Evolutionary conservation across 2,113 vertebrate species (phyloP).

Genomic region (Percopsis transmontana): DNA sequence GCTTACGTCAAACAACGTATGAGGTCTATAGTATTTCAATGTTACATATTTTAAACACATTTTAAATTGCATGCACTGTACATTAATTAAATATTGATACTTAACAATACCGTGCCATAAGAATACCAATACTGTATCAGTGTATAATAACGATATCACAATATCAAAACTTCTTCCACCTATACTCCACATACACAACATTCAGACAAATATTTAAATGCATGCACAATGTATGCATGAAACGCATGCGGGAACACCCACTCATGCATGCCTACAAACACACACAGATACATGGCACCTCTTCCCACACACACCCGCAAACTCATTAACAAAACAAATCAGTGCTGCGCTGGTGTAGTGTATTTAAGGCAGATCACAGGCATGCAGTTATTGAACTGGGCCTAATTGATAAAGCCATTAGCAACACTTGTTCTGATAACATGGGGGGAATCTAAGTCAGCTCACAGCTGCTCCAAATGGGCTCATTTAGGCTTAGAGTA

Average conservation of each 20-base stretch:
- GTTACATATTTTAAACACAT: too few relatives aligned
- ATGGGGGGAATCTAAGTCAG: slow-evolving; percentile 90
- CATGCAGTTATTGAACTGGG: slow-evolving; percentile 86
- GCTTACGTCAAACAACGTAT: too few relatives aligned
- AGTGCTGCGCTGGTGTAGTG: slow-evolving; percentile 53
- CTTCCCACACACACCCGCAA: slow-evolving; percentile 16
- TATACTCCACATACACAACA: too few relatives aligned
- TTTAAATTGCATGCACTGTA: too few relatives aligned
- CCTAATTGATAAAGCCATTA: slow-evolving; percentile 98
- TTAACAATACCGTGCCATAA: too few relatives aligned
- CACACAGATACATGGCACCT: not conserved
- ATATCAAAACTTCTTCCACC: too few relatives aligned
- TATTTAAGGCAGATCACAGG: slow-evolving; percentile 89
- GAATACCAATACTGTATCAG: too few relatives aligned
- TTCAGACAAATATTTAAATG: not conserved
- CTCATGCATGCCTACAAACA: not conserved
- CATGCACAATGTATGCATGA: too few relatives aligned
- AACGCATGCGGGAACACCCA: not conserved
- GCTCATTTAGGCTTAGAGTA: slow-evolving; percentile 92
- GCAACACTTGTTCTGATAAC: slow-evolving; percentile 99
- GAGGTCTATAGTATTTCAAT: too few relatives aligned
- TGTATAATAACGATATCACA: too few relatives aligned
- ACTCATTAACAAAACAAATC: slow-evolving; percentile 66
- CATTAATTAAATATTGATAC: too few relatives aligned
- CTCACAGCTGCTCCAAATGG: slow-evolving; percentile 96